phyloP scores from a whole-genome alignment of 2,888 invertebrate species.

The Hydropsyche betteni region DNA sequence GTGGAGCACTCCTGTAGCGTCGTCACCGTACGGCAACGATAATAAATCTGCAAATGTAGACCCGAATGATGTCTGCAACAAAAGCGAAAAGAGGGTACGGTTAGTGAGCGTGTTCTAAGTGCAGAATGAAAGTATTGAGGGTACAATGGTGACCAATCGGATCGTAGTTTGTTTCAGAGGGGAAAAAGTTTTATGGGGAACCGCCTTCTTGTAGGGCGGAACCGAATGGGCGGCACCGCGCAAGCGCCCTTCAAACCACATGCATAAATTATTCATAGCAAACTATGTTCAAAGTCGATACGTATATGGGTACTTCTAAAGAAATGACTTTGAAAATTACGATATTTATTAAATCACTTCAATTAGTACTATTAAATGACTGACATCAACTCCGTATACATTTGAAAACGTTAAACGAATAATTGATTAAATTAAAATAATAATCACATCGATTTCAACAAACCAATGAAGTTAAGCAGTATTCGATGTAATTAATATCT shows the following conservation, averaged over 20 bases:
- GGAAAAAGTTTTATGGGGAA: neutral
- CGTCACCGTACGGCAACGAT: constrained; percentile 78
- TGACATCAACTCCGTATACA: no score
- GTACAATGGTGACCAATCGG: constrained; percentile 3
- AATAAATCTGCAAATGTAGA: constrained; percentile 82
- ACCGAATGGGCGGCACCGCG: constrained; percentile 31
- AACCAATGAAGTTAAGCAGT: no score
- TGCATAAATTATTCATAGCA: constrained; percentile 18
- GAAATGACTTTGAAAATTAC: constrained; percentile 1
- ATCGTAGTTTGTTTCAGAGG: neutral
- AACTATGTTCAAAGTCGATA: neutral
- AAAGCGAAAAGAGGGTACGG: constrained; percentile 54
- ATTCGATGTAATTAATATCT: no score
- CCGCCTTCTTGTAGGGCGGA: constrained; percentile 11
- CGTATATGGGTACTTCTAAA: neutral
- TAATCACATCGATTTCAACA: no score
- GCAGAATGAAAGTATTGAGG: neutral
- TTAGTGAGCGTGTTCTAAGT: neutral
- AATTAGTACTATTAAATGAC: no score
- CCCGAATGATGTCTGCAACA: constrained; percentile 79
- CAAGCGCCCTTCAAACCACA: constrained; percentile 20
- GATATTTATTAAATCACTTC: no score
- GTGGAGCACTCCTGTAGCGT: constrained; percentile 74
- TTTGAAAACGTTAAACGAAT: no score
- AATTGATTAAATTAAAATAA: no score